These are phyloP conservation scores for Patella pellucida DNA, from an alignment of 2,888 invertebrate genomes.

Conservation along the genomic window DNA sequence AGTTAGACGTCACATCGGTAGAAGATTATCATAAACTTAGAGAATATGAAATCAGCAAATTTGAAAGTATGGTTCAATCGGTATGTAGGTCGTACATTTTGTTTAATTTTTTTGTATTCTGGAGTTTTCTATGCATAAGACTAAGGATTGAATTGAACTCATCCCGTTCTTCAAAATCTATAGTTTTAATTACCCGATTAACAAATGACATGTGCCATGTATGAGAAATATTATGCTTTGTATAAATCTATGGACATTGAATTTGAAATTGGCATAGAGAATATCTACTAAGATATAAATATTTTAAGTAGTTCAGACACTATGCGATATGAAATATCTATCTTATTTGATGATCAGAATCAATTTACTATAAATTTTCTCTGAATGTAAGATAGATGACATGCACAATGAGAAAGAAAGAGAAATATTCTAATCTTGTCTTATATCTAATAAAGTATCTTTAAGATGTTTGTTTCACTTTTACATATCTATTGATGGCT, in stretches of 20 bases:
- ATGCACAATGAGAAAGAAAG: no score
- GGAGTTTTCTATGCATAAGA: neutral
- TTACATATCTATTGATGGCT: no score
- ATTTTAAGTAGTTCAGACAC: conserved; percentile 38
- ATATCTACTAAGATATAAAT: conserved; percentile 32
- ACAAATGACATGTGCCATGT: neutral
- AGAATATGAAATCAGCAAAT: conserved; percentile 95
- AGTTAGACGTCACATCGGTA: conserved; percentile 95
- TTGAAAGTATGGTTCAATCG: conserved; percentile 89
- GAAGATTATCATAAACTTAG: conserved; percentile 94
- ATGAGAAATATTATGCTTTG: no score
- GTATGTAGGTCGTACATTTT: conserved; percentile 42
- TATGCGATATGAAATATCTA: conserved; percentile 35
- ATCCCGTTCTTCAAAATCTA: neutral
- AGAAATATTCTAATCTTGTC: no score
- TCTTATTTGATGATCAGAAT: no score
- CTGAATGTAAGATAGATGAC: no score
- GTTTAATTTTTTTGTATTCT: neutral
- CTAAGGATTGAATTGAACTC: no score
- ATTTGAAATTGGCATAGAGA: conserved; percentile 27
- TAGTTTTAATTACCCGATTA: neutral
- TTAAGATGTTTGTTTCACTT: no score
- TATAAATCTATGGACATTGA: no score
- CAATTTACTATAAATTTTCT: no score
- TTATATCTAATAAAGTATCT: no score